These are phyloP conservation scores for Melanotaenia nigrans DNA, from an alignment of 2,797 vertebrate genomes.

Conservation along the genomic window DNA sequence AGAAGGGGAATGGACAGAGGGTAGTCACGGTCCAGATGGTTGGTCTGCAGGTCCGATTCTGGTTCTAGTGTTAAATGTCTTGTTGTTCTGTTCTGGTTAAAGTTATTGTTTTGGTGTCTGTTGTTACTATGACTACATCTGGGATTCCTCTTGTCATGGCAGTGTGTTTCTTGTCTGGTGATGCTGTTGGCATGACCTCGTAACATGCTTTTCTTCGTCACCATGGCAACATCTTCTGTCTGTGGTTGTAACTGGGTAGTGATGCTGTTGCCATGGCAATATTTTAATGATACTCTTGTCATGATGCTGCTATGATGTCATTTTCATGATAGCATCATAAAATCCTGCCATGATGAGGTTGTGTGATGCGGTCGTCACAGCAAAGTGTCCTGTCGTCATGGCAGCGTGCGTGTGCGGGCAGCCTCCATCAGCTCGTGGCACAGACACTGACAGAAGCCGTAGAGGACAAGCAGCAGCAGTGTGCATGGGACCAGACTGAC, in stretches of 20 bases:
- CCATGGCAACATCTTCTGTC: not conserved
- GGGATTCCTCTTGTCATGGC: not conserved
- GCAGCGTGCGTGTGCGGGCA: slow-evolving; percentile 26
- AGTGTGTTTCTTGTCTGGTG: not conserved
- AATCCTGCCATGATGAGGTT: not conserved
- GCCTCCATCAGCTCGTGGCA: slow-evolving; percentile 85
- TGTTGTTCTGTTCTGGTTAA: not conserved
- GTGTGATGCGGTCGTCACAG: not conserved
- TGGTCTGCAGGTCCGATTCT: slow-evolving; percentile 1
- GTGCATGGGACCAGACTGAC: slow-evolving; percentile 90
- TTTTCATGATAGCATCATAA: slow-evolving; percentile 9
- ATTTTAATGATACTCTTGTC: not conserved
- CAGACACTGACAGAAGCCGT: slow-evolving; percentile 90
- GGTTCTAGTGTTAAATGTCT: not conserved
- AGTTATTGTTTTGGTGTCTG: not conserved
- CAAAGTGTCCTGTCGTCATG: slow-evolving; percentile 22
- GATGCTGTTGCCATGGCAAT: not conserved
- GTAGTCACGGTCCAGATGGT: slow-evolving; percentile 3
- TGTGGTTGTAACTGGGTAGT: not conserved
- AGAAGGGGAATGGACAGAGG: slow-evolving; percentile 15
- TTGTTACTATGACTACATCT: not conserved
- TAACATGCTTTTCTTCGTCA: not conserved
- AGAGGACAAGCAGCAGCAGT: slow-evolving; percentile 88
- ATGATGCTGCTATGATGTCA: not conserved
- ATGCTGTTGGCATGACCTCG: not conserved